Percentiles rank a stretch among this genome's conserved stretches.
Evolutionary conservation across 2,888 invertebrate genomes (phyloP).

Genomic region (Anoplius nigerrimus): DNA sequence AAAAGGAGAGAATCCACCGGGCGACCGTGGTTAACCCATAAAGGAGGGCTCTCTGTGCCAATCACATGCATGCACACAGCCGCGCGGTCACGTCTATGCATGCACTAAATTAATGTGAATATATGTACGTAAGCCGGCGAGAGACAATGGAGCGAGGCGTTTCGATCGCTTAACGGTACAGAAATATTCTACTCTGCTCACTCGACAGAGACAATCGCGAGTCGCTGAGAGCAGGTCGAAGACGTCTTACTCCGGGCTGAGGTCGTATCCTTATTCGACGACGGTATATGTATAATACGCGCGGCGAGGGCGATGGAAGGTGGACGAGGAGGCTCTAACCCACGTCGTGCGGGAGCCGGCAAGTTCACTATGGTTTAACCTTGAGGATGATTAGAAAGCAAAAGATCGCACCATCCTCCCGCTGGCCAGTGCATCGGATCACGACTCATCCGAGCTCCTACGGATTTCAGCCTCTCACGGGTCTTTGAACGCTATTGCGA

Average conservation of each 20-base stretch:
- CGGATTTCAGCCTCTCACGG: constrained; percentile 38
- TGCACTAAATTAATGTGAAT: neutral
- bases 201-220: constrained; percentile 55
- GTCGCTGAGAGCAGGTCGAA: constrained; percentile 51
- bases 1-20: constrained; percentile 36
- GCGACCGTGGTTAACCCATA: constrained; percentile 57
- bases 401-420: constrained; percentile 65
- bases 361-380: constrained; percentile 70
- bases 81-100: constrained; percentile 22
- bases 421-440: constrained; percentile 64
- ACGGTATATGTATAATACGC: constrained; percentile 42
- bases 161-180: constrained; percentile 60
- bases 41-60: constrained; percentile 40
- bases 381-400: constrained; percentile 74
- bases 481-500: constrained; percentile 25
- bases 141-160: constrained; percentile 60
- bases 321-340: constrained; percentile 8
- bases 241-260: constrained; percentile 58
- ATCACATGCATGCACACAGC: constrained; percentile 5
- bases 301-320: constrained; percentile 1
- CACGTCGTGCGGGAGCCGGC: constrained; percentile 55
- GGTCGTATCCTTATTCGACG: constrained; percentile 55
- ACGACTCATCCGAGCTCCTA: constrained; percentile 70
- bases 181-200: constrained; percentile 50
- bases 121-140: constrained; percentile 18